Evolutionary conservation across 2,797 vertebrate genomes (phyloP), one percentile per base, ranked within the genome.

Genomic region (Darevskia nairensis): DNA sequence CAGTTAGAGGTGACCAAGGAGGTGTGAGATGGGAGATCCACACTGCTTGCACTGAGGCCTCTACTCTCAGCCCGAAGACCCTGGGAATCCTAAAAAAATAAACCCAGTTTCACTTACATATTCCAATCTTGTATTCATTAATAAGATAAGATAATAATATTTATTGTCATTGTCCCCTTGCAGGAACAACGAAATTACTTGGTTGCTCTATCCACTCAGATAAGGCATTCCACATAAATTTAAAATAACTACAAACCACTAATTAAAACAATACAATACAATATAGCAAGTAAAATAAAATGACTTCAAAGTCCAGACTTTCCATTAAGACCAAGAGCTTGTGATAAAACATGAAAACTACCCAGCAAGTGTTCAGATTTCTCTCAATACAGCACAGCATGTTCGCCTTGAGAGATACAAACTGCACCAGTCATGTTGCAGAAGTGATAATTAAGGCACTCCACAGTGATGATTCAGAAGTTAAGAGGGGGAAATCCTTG

Each of bases 1-100:
- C 95, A 92, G 39, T 92, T 94, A 92, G 96, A 95, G 87, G 96
- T 96, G 88, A 97, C 93, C 83, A 94, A 89, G 69, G 90, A 98
- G 95, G 98, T 98, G 93, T 97, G 97, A 59, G 97, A 97, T 93
- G 98, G 98, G 77, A 99, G 98, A 88, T 99, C 97, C 95, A 97
- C 96, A 13, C 97, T 98, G 97, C 98, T 99, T 97, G 98, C 98
- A 93, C 98, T 99, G 94, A 98, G 95, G 46, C 97, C 98, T 50
- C 98, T 96, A 76, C 96, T 98, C 86, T 97, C 96, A 2, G 94
- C 96, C 41, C 98, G 94, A 96, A 94, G 95, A 87, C 93, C 96
- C 82, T 97, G 96, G 32, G 94, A 97, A 81, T 91, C 96, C 98
- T 99, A 93, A 75, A 89, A 55, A 96, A 94, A 85, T 23, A 85